These are phyloP conservation scores for Chaetodon auriga DNA, from an alignment of 2,113 vertebrate species.

Conservation along the genomic window DNA sequence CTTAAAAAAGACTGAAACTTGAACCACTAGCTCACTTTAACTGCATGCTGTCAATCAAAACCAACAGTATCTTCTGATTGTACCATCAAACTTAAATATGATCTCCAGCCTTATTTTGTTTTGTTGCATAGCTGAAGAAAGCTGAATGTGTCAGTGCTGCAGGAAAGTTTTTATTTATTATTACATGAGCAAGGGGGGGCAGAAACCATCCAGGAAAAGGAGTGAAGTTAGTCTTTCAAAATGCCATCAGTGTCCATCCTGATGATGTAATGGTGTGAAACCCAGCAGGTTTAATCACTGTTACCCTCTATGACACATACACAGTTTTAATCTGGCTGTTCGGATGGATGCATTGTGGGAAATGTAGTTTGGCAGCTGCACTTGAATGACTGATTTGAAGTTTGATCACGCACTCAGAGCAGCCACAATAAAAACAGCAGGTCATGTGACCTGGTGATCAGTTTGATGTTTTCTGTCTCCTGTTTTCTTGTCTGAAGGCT, in stretches of 20 bases:
- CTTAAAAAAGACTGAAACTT: not conserved
- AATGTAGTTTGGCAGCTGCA: not conserved
- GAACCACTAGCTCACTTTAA: constrained; percentile 31
- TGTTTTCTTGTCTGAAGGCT: not conserved
- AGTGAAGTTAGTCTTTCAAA: no score
- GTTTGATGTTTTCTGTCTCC: not conserved
- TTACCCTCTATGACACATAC: no score
- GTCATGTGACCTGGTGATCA: not conserved
- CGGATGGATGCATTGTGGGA: not conserved
- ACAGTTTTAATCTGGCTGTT: not conserved
- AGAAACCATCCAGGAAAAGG: no score
- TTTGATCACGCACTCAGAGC: no score
- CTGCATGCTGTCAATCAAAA: constrained; percentile 48
- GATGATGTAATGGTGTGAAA: not conserved
- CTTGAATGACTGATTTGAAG: not conserved
- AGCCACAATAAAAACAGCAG: not conserved
- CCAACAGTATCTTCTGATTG: constrained; percentile 20
- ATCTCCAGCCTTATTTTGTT: constrained; percentile 29
- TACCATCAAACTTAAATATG: constrained; percentile 2
- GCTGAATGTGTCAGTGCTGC: not conserved
- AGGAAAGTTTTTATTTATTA: not conserved
- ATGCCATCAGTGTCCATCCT: not conserved
- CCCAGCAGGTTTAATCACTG: not conserved
- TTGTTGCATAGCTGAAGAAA: not conserved
- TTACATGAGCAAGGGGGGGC: not conserved